Conservation (phyloP, 2,113 vertebrate species). For the Eretmochelys imbricata region DNA sequence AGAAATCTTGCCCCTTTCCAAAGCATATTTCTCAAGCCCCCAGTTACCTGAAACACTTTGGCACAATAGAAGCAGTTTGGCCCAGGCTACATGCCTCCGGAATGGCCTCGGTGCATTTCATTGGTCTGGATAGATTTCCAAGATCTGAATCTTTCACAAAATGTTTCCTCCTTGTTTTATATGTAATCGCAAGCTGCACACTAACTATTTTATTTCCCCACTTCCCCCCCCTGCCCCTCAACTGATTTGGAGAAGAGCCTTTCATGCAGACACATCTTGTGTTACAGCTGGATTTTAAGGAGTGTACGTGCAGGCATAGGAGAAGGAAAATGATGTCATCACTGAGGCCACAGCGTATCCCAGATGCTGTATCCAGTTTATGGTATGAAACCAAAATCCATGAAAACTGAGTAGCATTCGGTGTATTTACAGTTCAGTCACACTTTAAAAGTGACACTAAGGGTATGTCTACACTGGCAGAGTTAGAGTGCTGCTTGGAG, state of each 20-base stretch:
- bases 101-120: background rate
- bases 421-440: background rate
- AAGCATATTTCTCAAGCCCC: background rate
- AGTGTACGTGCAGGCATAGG: rapidly evolving
- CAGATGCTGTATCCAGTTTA: background rate
- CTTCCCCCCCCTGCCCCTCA: background rate
- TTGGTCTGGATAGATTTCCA: background rate
- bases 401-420: background rate
- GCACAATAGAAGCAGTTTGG: background rate
- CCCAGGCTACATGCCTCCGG: background rate
- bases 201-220: no score
- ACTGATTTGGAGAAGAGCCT: background rate
- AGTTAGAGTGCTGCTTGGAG: no score
- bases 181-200: background rate
- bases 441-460: background rate
- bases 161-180: background rate
- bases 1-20: background rate
- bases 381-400: background rate
- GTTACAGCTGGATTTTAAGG: background rate
- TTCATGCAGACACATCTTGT: background rate
- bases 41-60: background rate
- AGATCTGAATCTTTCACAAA: background rate
- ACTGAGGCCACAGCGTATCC: background rate
- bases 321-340: background rate
- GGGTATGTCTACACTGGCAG: no score